Base-by-base conservation (phyloP, 2,113 vertebrate genomes). In the Malurus alboscapulatus region DNA sequence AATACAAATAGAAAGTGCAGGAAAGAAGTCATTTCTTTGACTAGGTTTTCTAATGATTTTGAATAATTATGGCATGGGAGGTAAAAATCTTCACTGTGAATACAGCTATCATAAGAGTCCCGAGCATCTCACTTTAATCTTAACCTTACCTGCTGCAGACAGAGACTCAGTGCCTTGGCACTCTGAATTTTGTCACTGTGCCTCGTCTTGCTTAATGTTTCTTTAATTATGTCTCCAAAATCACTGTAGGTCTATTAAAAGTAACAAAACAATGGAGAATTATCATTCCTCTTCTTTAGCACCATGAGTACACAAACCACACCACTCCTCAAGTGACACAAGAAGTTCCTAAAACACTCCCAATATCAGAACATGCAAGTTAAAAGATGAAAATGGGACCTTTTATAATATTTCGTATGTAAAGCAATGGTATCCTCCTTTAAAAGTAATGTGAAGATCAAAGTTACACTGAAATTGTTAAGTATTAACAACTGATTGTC, bases 151-250 rank as follows among this genome's bases (percentile, higher is more conserved):
- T 98, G 98, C 97, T 99, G 98, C 95, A 99, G 95, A 90, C 98
- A 98, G 53, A 98, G 98, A 86, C 98, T 97, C 93, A 99, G 92
- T 2, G 98, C 98, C 65, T 97, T 98, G 68, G 98, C 96, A 21
- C 98, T 98, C 94, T 98, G 97, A 12, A 98, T 98, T 97, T 97
- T 98, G 95, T 99, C 98, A 32, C 89, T 97, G 89, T 98, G 98
- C 85, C 98, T 97, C 4, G 96, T 98, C 95, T 98, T 95, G 96
- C 96, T 98, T 90, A 99, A 89, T 0, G 94, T 98, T 97, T 99
- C 98, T 94, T 99, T 99, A 96, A 99, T 98, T 97, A 99, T 99
- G 96, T 99, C 99, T 40, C 98, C 98, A 88, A 98, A 99, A 93
- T 98, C 98, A 57, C 96, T 98, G 91, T 98, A 98, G 67, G 97